phyloP scores from a whole-genome alignment of 2,113 vertebrate species.

The Choloepus hoffmanni region DNA sequence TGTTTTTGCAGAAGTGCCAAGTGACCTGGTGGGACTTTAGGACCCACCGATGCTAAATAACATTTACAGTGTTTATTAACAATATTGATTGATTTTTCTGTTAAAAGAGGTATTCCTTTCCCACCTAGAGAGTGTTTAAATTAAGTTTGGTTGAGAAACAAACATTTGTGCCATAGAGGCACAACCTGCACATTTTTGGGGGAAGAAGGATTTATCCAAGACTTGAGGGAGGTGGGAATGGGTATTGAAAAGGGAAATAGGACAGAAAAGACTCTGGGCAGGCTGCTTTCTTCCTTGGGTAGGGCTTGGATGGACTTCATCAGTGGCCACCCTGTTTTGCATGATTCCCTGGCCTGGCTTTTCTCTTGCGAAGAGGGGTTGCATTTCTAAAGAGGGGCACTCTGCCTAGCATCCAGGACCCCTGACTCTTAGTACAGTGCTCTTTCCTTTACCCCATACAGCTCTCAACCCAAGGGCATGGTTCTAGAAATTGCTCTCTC shows the following conservation, averaged over 20 bases:
- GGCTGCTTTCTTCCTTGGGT: background rate
- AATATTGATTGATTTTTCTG: constrained; percentile 34
- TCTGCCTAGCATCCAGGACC: background rate
- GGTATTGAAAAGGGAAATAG: background rate
- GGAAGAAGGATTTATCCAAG: background rate
- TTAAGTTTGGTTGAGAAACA: constrained; percentile 44
- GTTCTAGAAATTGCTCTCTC: background rate
- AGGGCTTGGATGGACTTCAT: background rate
- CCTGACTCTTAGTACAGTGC: background rate
- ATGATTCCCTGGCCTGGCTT: too few species aligned
- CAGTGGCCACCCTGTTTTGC: background rate
- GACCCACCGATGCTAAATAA: background rate
- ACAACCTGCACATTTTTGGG: background rate
- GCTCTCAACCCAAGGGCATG: background rate
- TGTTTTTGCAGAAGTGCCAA: background rate
- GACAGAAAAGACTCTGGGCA: too few species aligned
- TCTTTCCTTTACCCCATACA: background rate
- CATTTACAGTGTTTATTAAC: background rate
- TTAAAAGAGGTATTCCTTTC: constrained; percentile 20
- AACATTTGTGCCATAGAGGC: background rate
- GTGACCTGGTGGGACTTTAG: background rate
- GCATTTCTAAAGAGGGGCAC: background rate
- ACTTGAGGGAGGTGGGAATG: background rate
- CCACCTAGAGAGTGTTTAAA: constrained; percentile 26
- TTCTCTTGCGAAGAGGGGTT: too few species aligned